These are phyloP conservation scores for Perognathus longimembris DNA, from an alignment of 2,113 vertebrate species.

Conservation along the genomic window DNA sequence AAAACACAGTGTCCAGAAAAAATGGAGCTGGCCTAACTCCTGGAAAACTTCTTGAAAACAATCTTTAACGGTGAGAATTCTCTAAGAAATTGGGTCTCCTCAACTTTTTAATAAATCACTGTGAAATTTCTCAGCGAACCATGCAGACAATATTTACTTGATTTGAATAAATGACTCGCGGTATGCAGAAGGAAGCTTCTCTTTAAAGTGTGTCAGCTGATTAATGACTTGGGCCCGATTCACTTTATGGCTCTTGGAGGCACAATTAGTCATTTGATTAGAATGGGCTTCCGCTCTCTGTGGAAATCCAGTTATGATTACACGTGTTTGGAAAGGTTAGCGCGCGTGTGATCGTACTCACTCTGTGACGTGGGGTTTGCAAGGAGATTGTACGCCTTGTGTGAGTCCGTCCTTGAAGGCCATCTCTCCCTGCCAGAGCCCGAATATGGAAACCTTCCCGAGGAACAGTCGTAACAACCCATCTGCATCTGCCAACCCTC, in stretches of 20 bases:
- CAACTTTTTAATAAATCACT: slow-evolving; percentile 57
- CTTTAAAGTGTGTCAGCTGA: slow-evolving; percentile 51
- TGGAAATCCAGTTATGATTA: slow-evolving; percentile 29
- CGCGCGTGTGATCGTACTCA: background rate
- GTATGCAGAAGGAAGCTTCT: slow-evolving; percentile 36
- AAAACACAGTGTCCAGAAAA: background rate
- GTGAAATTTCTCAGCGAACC: slow-evolving; percentile 42
- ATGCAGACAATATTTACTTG: slow-evolving; percentile 53
- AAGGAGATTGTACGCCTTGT: background rate
- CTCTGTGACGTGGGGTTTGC: slow-evolving; percentile 3
- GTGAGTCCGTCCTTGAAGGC: background rate
- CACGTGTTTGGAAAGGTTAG: background rate
- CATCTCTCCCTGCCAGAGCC: background rate
- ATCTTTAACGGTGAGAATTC: slow-evolving; percentile 50
- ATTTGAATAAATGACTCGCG: slow-evolving; percentile 69
- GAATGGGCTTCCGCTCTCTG: slow-evolving; percentile 49
- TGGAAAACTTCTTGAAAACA: slow-evolving; percentile 6
- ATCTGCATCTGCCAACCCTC: too few species aligned
- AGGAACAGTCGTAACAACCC: background rate
- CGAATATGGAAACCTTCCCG: background rate
- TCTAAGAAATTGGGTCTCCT: slow-evolving; percentile 41
- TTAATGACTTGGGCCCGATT: slow-evolving; percentile 61
- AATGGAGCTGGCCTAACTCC: background rate
- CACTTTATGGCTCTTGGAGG: slow-evolving; percentile 30
- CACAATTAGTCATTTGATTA: slow-evolving; percentile 60